Evolutionary conservation across 2,113 vertebrate species (phyloP).

Genomic region (Porphyrio hochstetteri): DNA sequence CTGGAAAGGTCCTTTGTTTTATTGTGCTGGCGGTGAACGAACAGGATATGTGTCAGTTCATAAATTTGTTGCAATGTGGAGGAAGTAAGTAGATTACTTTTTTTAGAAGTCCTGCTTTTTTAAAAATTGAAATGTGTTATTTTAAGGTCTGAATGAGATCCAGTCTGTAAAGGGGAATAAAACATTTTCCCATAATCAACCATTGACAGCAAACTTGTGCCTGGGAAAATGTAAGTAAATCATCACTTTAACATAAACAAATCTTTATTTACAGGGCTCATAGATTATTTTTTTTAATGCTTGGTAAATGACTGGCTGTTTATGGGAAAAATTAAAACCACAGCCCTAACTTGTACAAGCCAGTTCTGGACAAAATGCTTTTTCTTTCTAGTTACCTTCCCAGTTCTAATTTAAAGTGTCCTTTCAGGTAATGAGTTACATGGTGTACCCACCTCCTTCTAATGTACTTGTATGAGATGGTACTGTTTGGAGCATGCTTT

Average conservation of each 20-base stretch:
- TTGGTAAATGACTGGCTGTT: not conserved
- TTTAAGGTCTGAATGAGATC: not conserved
- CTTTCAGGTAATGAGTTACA: not conserved
- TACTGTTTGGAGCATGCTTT: not conserved
- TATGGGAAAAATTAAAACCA: not conserved
- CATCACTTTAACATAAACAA: not conserved
- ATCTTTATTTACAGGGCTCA: not conserved
- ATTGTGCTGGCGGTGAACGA: conserved; percentile 88
- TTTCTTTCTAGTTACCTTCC: not conserved
- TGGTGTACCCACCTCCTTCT: not conserved
- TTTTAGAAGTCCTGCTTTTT: not conserved
- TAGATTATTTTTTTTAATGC: not conserved
- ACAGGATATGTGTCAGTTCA: conserved; percentile 92
- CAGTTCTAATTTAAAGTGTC: not conserved
- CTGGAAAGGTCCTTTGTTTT: conserved; percentile 96
- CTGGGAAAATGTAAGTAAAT: not conserved
- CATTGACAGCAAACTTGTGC: not conserved
- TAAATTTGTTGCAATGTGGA: conserved; percentile 96
- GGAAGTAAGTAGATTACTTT: conserved; percentile 86
- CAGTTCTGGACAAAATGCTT: not conserved
- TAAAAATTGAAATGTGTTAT: not conserved
- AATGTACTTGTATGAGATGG: not conserved
- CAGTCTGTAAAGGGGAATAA: not conserved
- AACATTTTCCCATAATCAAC: not conserved
- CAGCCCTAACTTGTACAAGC: not conserved